Evolutionary conservation across 2,888 invertebrate genomes (phyloP).

Genomic region (Cephonodes hylas): DNA sequence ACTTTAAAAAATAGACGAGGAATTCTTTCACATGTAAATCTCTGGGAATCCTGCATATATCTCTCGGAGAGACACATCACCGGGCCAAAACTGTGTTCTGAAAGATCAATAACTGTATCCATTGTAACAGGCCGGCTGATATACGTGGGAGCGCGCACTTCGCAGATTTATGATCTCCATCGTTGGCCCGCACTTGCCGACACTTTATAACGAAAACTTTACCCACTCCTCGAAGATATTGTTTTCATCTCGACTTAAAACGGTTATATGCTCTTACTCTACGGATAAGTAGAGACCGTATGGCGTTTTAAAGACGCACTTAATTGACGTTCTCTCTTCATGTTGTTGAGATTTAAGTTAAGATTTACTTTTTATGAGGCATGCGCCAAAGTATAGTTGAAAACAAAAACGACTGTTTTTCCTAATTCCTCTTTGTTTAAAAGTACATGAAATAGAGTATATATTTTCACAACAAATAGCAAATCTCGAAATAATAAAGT

Average conservation of each 20-base stretch:
- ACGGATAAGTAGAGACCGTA: too few relatives aligned
- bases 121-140: background rate
- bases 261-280: too few relatives aligned
- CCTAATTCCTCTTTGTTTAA: too few relatives aligned
- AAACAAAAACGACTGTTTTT: too few relatives aligned
- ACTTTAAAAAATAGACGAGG: background rate
- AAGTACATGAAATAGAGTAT: too few relatives aligned
- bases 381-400: too few relatives aligned
- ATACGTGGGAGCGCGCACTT: background rate
- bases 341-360: too few relatives aligned
- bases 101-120: slow-evolving; percentile 1
- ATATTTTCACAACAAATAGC: too few relatives aligned
- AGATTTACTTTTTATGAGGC: too few relatives aligned
- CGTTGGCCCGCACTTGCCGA: background rate
- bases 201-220: background rate
- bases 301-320: too few relatives aligned
- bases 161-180: background rate
- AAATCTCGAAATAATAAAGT: too few relatives aligned
- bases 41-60: background rate
- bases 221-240: background rate
- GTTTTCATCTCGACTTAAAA: background rate
- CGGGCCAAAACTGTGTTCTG: slow-evolving; percentile 3
- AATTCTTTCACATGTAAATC: background rate
- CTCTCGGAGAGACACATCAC: background rate
- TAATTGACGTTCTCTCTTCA: too few relatives aligned